phyloP scores from a whole-genome alignment of 2,797 vertebrate genomes.

The Diplodus puntazzo region DNA sequence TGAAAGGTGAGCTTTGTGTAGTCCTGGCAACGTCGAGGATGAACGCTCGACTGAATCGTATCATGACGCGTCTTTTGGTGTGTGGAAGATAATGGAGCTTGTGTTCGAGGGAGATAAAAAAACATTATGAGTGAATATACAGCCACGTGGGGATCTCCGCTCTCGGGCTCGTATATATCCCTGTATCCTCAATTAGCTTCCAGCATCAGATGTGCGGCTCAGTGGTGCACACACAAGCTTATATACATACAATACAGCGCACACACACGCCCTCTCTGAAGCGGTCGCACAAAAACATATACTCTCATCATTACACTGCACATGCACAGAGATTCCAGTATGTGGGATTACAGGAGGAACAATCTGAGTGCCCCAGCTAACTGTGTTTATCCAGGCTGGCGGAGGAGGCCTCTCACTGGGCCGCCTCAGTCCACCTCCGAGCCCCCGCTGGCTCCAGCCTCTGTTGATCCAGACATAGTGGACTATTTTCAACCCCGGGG shows the following conservation, averaged over 20 bases:
- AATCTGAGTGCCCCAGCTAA: slow-evolving; percentile 38
- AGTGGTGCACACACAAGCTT: neutral
- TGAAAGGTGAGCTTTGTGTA: slow-evolving; percentile 62
- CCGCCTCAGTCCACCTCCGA: slow-evolving; percentile 34
- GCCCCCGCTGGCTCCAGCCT: slow-evolving; percentile 43
- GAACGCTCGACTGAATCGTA: slow-evolving; percentile 11
- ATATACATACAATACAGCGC: neutral
- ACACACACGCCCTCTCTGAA: slow-evolving; percentile 8
- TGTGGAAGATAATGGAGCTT: slow-evolving; percentile 11
- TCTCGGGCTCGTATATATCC: neutral
- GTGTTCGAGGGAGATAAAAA: slow-evolving; percentile 1
- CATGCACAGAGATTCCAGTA: slow-evolving; percentile 33
- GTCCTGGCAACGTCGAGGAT: slow-evolving; percentile 4
- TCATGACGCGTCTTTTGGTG: neutral
- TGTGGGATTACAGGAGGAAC: slow-evolving; percentile 43
- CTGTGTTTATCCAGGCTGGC: slow-evolving; percentile 52
- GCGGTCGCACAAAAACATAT: neutral
- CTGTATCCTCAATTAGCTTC: neutral
- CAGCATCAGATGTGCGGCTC: neutral
- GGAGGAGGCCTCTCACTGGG: slow-evolving; percentile 46
- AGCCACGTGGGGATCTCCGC: neutral
- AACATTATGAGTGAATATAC: neutral
- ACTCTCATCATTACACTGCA: slow-evolving; percentile 18
- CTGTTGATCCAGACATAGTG: slow-evolving; percentile 54
- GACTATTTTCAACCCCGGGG: slow-evolving; percentile 40